These are phyloP conservation scores for Panthera leo DNA, from an alignment of 2,113 vertebrate genomes.

Conservation along the genomic window DNA sequence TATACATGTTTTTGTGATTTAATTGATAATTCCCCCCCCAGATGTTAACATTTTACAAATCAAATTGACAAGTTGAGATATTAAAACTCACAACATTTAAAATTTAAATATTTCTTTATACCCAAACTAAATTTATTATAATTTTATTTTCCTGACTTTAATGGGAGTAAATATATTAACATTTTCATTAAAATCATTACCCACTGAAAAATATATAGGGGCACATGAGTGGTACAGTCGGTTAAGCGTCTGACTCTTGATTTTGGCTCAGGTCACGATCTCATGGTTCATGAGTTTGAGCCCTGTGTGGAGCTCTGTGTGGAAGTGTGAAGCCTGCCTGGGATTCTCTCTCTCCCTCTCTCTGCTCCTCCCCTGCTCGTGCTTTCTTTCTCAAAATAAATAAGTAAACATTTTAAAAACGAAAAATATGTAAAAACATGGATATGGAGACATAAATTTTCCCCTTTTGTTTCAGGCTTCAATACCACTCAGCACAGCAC, in stretches of 20 bases:
- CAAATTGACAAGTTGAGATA: background rate
- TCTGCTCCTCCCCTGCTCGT: too few relatives aligned
- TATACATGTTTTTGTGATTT: background rate
- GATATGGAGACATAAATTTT: background rate
- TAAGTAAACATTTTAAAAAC: too few relatives aligned
- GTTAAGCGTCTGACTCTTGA: too few relatives aligned
- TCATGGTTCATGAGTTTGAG: too few relatives aligned
- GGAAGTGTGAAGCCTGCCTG: too few relatives aligned
- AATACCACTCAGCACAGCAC: background rate
- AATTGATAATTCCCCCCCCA: background rate
- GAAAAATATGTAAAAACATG: background rate
- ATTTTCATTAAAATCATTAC: conserved; percentile 13
- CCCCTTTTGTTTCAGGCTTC: background rate
- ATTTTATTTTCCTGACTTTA: conserved; percentile 23
- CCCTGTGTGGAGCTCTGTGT: too few relatives aligned
- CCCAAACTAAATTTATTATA: background rate
- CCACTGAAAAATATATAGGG: background rate
- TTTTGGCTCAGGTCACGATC: too few relatives aligned
- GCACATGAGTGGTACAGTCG: too few relatives aligned
- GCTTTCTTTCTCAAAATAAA: too few relatives aligned
- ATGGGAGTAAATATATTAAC: background rate
- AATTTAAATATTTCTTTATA: background rate
- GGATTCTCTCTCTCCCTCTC: too few relatives aligned
- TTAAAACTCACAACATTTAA: background rate
- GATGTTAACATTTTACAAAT: background rate